These are phyloP conservation scores for Sipha flava DNA, from an alignment of 1,140 invertebrate genomes.

Conservation along the genomic window DNA sequence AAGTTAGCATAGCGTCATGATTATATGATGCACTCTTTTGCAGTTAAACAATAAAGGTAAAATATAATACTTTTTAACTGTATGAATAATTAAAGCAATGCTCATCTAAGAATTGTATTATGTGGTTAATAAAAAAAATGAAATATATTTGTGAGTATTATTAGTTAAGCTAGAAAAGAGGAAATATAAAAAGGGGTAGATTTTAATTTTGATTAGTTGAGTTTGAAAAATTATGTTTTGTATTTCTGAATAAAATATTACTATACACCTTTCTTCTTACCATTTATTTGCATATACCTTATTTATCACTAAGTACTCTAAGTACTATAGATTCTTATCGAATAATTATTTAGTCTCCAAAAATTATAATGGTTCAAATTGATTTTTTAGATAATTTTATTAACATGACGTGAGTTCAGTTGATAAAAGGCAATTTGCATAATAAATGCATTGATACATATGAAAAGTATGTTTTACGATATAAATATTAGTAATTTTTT, in stretches of 20 bases:
- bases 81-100: background rate
- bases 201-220: background rate
- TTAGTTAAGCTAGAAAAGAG: background rate
- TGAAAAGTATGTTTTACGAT: no score
- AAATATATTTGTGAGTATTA: background rate
- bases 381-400: no score
- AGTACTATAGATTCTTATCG: no score
- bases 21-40: no score
- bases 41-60: background rate
- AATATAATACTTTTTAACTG: background rate
- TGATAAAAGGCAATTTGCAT: no score
- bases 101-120: background rate
- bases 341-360: no score
- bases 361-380: no score
- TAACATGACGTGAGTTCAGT: no score
- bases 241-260: background rate
- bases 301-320: background rate
- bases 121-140: background rate
- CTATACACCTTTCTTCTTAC: background rate
- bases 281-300: background rate
- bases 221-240: background rate
- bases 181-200: background rate
- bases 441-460: no score
- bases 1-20: no score
- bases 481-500: no score